A percentile compares a stretch with the other conserved stretches of the same genome.
Evolutionary conservation across 2,113 vertebrate genomes (phyloP).

Genomic region (Phaetusa simplex): DNA sequence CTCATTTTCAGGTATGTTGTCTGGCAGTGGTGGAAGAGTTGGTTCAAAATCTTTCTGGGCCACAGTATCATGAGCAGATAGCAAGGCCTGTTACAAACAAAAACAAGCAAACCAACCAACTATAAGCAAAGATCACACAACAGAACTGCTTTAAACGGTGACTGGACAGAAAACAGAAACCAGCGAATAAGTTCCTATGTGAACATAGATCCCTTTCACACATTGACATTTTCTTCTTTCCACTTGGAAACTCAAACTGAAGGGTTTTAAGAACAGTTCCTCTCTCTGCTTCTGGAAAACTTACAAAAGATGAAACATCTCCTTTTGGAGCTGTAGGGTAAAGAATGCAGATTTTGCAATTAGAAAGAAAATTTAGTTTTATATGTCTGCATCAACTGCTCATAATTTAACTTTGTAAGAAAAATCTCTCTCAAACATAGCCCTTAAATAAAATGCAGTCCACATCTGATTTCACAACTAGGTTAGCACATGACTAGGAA

Average conservation of each 20-base stretch:
- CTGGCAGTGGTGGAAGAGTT: slow-evolving; percentile 86
- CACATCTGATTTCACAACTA: not conserved
- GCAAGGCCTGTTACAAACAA: slow-evolving; percentile 80
- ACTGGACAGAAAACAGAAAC: not conserved
- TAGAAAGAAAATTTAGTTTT: not conserved
- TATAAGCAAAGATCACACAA: not conserved
- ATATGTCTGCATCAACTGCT: not conserved
- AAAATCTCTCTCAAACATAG: not conserved
- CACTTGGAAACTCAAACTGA: not conserved
- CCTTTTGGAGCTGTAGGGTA: not conserved
- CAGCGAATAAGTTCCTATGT: not conserved
- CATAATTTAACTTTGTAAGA: not conserved
- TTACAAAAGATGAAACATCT: not conserved
- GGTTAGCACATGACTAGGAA: not conserved
- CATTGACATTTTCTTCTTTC: not conserved
- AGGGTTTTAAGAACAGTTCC: not conserved
- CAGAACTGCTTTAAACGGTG: not conserved
- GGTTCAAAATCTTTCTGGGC: slow-evolving; percentile 93
- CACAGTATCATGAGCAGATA: slow-evolving; percentile 90
- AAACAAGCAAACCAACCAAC: not conserved
- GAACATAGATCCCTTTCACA: not conserved
- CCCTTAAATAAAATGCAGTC: not conserved
- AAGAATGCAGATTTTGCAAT: not conserved
- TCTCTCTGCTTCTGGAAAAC: not conserved
- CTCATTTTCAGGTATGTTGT: slow-evolving; percentile 87